phyloP scores from a whole-genome alignment of 2,797 vertebrate genomes.

The Otolemur crassicaudatus region DNA sequence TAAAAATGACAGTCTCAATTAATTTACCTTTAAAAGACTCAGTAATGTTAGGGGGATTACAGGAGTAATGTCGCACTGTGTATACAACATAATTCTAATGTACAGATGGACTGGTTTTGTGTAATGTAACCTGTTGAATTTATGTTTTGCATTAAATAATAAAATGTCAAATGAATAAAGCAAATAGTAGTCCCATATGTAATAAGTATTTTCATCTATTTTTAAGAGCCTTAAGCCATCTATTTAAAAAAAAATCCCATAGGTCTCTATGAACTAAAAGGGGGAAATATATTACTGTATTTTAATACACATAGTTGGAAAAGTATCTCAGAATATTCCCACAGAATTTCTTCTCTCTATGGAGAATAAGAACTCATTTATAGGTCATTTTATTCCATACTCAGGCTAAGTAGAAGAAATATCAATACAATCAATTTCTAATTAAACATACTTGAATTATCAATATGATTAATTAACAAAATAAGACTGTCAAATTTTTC shows the following conservation, averaged over 20 bases:
- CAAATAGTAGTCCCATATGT: background rate
- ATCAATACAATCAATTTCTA: slow-evolving; percentile 21
- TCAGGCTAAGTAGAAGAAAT: slow-evolving; percentile 29
- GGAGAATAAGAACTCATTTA: background rate
- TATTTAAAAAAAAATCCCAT: background rate
- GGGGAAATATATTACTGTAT: background rate
- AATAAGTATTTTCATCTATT: background rate
- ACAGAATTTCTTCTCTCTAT: background rate
- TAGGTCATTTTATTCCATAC: background rate
- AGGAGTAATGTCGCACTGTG: background rate
- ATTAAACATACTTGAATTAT: slow-evolving; percentile 24
- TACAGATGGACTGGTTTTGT: background rate
- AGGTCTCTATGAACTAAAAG: background rate
- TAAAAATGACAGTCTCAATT: background rate
- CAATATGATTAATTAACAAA: slow-evolving; percentile 42
- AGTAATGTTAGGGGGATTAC: background rate
- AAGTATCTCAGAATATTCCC: background rate
- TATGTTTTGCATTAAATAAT: background rate
- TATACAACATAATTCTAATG: background rate
- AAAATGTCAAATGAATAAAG: background rate
- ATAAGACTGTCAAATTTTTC: background rate
- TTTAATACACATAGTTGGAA: background rate
- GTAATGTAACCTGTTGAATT: background rate
- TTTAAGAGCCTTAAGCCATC: background rate
- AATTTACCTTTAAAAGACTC: background rate